These are phyloP conservation scores for Argopecten irradians DNA, from an alignment of 1,140 invertebrate genomes.

Conservation along the genomic window DNA sequence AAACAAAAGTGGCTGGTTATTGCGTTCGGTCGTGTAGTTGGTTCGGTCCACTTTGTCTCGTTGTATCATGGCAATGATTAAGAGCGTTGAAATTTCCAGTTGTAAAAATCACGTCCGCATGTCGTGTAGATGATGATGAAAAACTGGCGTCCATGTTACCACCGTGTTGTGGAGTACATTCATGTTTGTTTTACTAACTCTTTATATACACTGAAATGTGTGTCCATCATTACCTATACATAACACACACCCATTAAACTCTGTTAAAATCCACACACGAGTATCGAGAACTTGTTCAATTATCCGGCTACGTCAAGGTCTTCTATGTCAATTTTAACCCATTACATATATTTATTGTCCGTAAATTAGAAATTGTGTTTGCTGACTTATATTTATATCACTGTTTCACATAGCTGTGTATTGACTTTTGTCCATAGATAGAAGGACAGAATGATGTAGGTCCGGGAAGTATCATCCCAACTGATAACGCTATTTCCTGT, in stretches of 20 bases:
- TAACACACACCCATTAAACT: background rate
- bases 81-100: background rate
- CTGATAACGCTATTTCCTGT: background rate
- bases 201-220: too few species aligned
- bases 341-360: background rate
- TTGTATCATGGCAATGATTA: background rate
- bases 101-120: background rate
- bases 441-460: background rate
- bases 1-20: slow-evolving; percentile 17
- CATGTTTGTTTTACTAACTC: too few species aligned
- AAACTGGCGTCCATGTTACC: background rate
- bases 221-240: background rate
- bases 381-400: background rate
- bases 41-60: background rate
- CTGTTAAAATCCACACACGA: background rate
- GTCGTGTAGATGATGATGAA: background rate
- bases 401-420: background rate
- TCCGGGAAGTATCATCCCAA: background rate
- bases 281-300: background rate
- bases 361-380: slow-evolving; percentile 5
- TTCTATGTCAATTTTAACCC: background rate
- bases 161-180: background rate
- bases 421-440: background rate
- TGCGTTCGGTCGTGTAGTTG: background rate
- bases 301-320: background rate